These are phyloP conservation scores for Xestia xanthographa DNA, from an alignment of 2,888 invertebrate genomes.

Conservation along the genomic window DNA sequence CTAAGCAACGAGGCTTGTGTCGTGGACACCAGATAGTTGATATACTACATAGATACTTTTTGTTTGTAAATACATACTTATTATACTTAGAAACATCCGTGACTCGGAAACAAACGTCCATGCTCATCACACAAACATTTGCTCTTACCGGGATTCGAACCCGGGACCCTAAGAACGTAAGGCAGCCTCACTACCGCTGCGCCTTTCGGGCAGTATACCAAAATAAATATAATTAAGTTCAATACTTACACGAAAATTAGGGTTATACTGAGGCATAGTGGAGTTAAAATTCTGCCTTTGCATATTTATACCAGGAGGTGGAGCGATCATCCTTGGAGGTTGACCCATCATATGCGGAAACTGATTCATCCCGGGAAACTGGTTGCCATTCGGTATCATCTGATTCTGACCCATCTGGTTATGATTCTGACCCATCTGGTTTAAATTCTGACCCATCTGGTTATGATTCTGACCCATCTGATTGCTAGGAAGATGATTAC, in stretches of 20 bases:
- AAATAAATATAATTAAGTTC: background rate
- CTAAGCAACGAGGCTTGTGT: too few species aligned
- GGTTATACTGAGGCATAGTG: constrained; percentile 82
- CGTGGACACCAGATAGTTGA: too few species aligned
- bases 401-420: constrained; percentile 71
- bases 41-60: too few species aligned
- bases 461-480: constrained; percentile 71
- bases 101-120: too few species aligned
- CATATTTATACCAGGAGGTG: constrained; percentile 84
- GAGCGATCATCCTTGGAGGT: constrained; percentile 80
- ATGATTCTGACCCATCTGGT: constrained; percentile 67
- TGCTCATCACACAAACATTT: too few species aligned
- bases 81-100: too few species aligned
- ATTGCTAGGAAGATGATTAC: constrained; percentile 58
- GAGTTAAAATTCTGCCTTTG: constrained; percentile 84
- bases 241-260: constrained; percentile 87
- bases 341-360: constrained; percentile 83
- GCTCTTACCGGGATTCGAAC: too few species aligned
- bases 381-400: constrained; percentile 81
- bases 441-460: constrained; percentile 65
- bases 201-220: background rate
- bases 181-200: too few species aligned
- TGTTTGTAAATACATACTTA: too few species aligned
- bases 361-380: constrained; percentile 81
- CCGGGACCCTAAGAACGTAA: too few species aligned